Evolutionary conservation across 92 coral and sea anemone genomes (phyloP), one percentile per base, ranked within the genome.

Genomic region (Paragorgia papillata): DNA sequence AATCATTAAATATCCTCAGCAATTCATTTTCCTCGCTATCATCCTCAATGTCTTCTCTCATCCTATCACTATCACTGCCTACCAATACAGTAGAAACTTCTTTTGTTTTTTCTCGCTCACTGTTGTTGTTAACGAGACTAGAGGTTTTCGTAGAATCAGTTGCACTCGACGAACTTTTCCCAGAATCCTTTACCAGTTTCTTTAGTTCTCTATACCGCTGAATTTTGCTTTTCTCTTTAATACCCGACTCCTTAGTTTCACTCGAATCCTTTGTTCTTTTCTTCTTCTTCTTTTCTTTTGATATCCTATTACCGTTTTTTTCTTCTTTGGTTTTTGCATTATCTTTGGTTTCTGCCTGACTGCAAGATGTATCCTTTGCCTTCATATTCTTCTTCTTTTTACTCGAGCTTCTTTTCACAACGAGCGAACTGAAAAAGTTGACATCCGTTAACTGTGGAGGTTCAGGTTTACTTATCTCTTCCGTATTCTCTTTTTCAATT

Each of bases 1-100:
- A 84, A 55, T 86, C 80, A 66, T 90, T 82, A 86, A 89, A 21
- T 53, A 63, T 58, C 30, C 62, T 54, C 28, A 84, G 21, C 26
- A 71, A 26, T 50, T 71, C 78, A 53, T 53, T 53, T 49, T 48
- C 69, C 5, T 67, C 75, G 27, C 59, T 59, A 22, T 53, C 71
- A 10, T 33, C 68, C 14, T 80, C 84, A 34, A 68, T 21, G 41
- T 17, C 62, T 7, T 17, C 62, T 22, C 33, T 7, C 7, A 4
- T 21, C 15, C 33, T 28, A 56, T 22, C 62, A 56, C 33, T 56
- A 7, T 56, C 31, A 21, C 62, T 56, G 1, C 21, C 62, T 22
- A 22, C 8, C 14, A 56, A 22, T 22, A 28, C 15, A 22, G 62
- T 22, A 14, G 2, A 2, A 3, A 22, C 12, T 44, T 43, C 34